A percentile compares a stretch with the other conserved stretches of the same genome.
Conservation (phyloP, 2,888 invertebrate species). For the Atrina japonica region DNA sequence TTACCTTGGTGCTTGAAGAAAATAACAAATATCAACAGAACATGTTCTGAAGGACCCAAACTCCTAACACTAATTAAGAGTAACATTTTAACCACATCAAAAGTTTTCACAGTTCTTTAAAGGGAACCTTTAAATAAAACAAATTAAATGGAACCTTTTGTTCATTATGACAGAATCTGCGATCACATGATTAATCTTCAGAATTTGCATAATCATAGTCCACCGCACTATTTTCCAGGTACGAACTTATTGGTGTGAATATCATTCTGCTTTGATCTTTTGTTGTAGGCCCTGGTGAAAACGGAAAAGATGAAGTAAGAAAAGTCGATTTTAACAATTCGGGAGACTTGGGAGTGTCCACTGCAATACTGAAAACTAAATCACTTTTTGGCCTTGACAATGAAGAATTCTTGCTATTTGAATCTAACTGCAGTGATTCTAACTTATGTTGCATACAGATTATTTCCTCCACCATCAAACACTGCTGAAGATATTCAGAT, state of each 20-base stretch:
- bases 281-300: constrained; percentile 60
- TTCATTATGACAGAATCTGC: too few relatives aligned
- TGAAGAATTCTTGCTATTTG: constrained; percentile 11
- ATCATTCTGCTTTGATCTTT: constrained; percentile 58
- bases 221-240: constrained; percentile 67
- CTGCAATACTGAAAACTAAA: constrained; percentile 65
- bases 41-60: too few relatives aligned
- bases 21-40: too few relatives aligned
- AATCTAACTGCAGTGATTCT: constrained; percentile 51
- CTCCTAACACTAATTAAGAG: too few relatives aligned
- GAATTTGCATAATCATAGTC: constrained; percentile 62
- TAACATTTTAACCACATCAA: too few relatives aligned
- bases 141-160: too few relatives aligned
- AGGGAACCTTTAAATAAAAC: too few relatives aligned
- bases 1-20: too few relatives aligned
- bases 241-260: constrained; percentile 63
- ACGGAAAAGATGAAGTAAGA: constrained; percentile 75
- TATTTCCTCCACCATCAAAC: constrained; percentile 80
- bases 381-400: constrained; percentile 64
- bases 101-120: too few relatives aligned
- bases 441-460: constrained; percentile 74
- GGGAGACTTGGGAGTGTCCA: constrained; percentile 55
- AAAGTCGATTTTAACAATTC: constrained; percentile 61
- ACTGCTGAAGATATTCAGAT: constrained; percentile 79
- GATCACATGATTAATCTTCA: constrained; percentile 58